Conservation (phyloP, 2,888 invertebrate genomes). For the Empis stercorea region DNA sequence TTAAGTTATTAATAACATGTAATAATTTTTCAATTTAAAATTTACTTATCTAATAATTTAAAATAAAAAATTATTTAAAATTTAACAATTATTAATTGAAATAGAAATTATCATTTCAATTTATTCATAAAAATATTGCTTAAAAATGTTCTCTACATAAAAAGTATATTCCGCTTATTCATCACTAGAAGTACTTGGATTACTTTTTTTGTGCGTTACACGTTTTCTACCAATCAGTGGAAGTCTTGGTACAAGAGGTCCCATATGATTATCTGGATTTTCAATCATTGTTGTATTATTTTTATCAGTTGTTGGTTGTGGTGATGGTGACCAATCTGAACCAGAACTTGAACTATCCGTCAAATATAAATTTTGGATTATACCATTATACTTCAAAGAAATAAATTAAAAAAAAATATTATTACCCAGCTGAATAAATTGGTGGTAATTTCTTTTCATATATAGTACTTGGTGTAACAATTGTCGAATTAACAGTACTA, state of each 20-base stretch:
- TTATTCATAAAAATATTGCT: too few species aligned
- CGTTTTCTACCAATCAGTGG: slow-evolving; percentile 9
- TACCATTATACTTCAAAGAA: too few species aligned
- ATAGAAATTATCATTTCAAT: too few species aligned
- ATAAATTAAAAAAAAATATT: background rate
- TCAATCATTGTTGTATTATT: slow-evolving; percentile 6
- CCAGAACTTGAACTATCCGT: slow-evolving; percentile 30
- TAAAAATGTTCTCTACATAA: background rate
- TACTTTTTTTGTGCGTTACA: slow-evolving; percentile 35
- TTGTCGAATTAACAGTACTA: slow-evolving; percentile 50
- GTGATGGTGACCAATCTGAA: slow-evolving; percentile 36
- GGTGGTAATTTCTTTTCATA: slow-evolving; percentile 35
- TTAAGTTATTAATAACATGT: too few species aligned
- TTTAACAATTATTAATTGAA: too few species aligned
- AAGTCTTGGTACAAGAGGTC: slow-evolving; percentile 12
- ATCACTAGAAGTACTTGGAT: slow-evolving; percentile 11
- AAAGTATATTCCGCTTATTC: slow-evolving; percentile 6
- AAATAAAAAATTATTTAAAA: too few species aligned
- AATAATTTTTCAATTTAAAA: too few species aligned
- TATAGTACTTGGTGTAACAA: slow-evolving; percentile 9
- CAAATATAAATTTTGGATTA: background rate
- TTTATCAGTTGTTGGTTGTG: slow-evolving; percentile 12
- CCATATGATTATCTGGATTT: slow-evolving; percentile 14
- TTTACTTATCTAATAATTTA: too few species aligned
- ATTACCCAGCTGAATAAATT: slow-evolving; percentile 34